phyloP scores from a whole-genome alignment of 1,140 invertebrate species.

The Ostrea edulis region DNA sequence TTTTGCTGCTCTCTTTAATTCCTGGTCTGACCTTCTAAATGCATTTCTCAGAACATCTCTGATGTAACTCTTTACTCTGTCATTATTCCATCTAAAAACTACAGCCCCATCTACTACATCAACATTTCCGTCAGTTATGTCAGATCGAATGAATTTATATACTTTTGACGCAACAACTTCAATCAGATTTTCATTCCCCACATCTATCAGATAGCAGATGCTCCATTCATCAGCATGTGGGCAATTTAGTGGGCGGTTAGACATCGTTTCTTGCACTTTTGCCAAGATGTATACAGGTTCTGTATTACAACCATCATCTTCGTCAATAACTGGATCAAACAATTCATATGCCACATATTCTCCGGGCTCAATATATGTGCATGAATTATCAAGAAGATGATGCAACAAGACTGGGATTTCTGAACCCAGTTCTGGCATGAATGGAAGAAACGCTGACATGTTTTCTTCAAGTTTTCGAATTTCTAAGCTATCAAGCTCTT shows the following conservation, averaged over 20 bases:
- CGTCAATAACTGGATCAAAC: slow-evolving; percentile 39
- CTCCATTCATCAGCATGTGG: background rate
- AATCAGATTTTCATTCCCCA: slow-evolving; percentile 58
- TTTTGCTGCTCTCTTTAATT: slow-evolving; percentile 70
- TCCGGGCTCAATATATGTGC: background rate
- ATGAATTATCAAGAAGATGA: slow-evolving; percentile 35
- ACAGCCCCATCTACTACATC: slow-evolving; percentile 4
- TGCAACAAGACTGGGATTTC: slow-evolving; percentile 41
- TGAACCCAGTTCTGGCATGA: slow-evolving; percentile 40
- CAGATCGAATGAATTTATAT: slow-evolving; percentile 65
- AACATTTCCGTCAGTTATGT: background rate
- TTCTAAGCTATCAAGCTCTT: background rate
- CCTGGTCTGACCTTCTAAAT: slow-evolving; percentile 47
- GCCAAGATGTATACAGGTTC: slow-evolving; percentile 40
- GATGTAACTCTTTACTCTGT: background rate
- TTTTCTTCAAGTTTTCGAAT: background rate
- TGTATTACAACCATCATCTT: background rate
- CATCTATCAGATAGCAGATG: slow-evolving; percentile 58
- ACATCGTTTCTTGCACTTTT: background rate
- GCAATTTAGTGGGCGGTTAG: background rate
- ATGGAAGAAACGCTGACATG: background rate
- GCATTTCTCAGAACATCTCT: slow-evolving; percentile 58
- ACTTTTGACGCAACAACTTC: slow-evolving; percentile 60
- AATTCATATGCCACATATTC: slow-evolving; percentile 41
- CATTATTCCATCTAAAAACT: slow-evolving; percentile 7